These are phyloP conservation scores for Oedothorax gibbosus DNA, from an alignment of 1,140 invertebrate species.

Conservation along the genomic window DNA sequence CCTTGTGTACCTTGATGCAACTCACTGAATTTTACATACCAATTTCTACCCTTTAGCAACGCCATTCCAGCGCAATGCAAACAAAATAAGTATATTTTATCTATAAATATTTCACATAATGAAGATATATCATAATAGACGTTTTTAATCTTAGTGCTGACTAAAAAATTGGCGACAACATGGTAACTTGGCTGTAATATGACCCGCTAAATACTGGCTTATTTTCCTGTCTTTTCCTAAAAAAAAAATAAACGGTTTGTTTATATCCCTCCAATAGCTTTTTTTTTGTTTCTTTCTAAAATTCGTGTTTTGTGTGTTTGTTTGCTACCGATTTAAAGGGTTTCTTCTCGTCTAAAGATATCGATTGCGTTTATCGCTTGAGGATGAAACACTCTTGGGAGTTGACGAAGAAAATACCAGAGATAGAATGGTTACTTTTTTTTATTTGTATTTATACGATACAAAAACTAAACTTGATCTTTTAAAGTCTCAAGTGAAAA, in stretches of 20 bases:
- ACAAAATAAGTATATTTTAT: too few relatives aligned
- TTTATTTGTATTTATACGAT: not conserved
- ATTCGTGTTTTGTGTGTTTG: constrained; percentile 48
- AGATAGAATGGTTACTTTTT: not conserved
- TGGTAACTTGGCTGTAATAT: too few relatives aligned
- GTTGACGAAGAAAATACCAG: constrained; percentile 13
- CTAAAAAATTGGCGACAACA: too few relatives aligned
- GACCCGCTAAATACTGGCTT: too few relatives aligned
- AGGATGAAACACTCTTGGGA: constrained; percentile 43
- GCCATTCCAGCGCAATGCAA: too few relatives aligned
- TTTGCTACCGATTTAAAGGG: constrained; percentile 50
- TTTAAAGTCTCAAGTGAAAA: constrained; percentile 42
- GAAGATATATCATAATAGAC: too few relatives aligned
- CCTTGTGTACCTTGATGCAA: too few relatives aligned
- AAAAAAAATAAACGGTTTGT: constrained; percentile 5
- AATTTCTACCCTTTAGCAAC: too few relatives aligned
- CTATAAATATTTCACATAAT: too few relatives aligned
- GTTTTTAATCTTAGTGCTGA: too few relatives aligned
- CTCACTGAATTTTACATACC: too few relatives aligned
- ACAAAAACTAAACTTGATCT: constrained; percentile 10
- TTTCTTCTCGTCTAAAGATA: constrained; percentile 43
- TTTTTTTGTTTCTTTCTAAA: constrained; percentile 41
- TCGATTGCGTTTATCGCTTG: constrained; percentile 49
- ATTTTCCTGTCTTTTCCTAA: not conserved
- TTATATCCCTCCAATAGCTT: constrained; percentile 23